Evolutionary conservation across 2,113 vertebrate genomes (phyloP), one percentile per base, ranked within the genome.

Genomic region (Gorsachius goisagi): DNA sequence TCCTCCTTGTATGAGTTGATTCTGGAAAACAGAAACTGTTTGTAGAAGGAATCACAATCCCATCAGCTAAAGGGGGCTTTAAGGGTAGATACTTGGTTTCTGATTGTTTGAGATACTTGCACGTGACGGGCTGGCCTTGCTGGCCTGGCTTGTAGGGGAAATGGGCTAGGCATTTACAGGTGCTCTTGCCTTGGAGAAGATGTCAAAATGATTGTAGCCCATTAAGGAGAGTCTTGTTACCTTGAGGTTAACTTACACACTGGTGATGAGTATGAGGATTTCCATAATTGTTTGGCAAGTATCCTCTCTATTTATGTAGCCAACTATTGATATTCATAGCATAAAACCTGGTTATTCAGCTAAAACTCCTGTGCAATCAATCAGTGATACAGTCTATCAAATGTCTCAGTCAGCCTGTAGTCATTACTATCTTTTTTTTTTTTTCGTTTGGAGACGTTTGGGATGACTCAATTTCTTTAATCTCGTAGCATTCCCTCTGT

Each of bases 381-480:
- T 91, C 90, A 66, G 27, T 22, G 50, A 66, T 88, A 72, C 63
- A 95, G 88, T 94, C 95, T 88, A 86, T 96, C 92, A 93, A 94
- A 52, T 89, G 74, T 90, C 78, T 92, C 74, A 71, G 78, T 93
- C 92, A 93, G 92, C 89, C 84, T 80, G 58, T 89, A 85, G 75
- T 89, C 87, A 75, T 94, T 90, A 73, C 74, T n/a, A 21, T 77
- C 27, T 53, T 74, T 81, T 77, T 37, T 27, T 37, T 27, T 75
- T 44, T 45, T 45, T 52, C 37, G 11, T 59, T 81, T 59, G 37
- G 56, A 94, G 87, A 93, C n/a, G 5, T 91, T 74, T 93, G 52
- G 49, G 93, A 97, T 94, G 94, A 74, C 77, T 96, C 85, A 78
- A 88, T 94, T 97, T 87, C 85, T 90, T 91, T 95, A 96, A 97